Percentiles rank a stretch among this genome's conserved stretches.
These are phyloP conservation scores for Deroptyus accipitrinus DNA, from an alignment of 2,113 vertebrate species.

Conservation along the genomic window DNA sequence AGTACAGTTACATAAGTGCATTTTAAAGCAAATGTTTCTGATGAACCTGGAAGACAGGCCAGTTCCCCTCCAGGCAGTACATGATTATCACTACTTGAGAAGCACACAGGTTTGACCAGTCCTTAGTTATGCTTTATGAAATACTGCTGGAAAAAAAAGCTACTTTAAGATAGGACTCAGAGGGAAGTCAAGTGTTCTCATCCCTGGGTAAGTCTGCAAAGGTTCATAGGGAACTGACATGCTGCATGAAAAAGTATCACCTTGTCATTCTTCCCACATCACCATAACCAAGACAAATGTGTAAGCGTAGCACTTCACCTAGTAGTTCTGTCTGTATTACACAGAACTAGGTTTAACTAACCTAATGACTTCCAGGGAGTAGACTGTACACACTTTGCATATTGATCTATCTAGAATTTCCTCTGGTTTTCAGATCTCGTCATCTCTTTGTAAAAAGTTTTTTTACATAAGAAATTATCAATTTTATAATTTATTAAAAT, in stretches of 20 bases:
- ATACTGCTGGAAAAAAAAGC: neutral
- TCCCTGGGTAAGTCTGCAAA: neutral
- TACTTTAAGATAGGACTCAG: neutral
- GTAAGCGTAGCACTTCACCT: neutral
- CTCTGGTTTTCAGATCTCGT: neutral
- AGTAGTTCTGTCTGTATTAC: neutral
- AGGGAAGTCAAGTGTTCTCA: neutral
- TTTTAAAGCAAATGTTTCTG: neutral
- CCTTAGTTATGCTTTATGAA: neutral
- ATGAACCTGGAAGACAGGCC: neutral
- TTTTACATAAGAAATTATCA: neutral
- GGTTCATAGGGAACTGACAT: accelerated
- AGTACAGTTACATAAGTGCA: neutral
- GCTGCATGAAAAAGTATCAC: neutral
- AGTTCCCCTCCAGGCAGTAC: neutral
- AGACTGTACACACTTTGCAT: neutral
- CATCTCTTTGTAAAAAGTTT: neutral
- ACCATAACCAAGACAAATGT: neutral
- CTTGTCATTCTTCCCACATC: neutral
- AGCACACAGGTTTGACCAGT: neutral
- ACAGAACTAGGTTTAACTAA: neutral
- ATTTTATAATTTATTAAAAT: neutral
- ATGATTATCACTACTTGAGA: neutral
- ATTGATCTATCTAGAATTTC: neutral
- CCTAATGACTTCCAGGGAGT: neutral